Base-by-base conservation (phyloP, 2,888 invertebrate species). In the Chymomyza amoena region DNA sequence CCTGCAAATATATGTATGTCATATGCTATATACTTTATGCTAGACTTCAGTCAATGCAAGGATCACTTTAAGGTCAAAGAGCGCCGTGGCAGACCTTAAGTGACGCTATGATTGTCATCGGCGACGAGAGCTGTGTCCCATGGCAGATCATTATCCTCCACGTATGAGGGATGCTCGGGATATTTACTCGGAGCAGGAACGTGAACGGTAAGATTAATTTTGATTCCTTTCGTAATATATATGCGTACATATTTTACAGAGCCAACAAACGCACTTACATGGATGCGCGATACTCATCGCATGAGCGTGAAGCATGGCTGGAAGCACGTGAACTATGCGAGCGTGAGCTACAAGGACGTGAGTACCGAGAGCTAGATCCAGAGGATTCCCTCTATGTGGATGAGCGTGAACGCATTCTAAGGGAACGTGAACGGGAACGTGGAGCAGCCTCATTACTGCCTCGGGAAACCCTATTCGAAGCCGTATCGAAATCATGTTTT, bases 141-240 rank as follows among this genome's bases (percentile, higher is more conserved):
- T 85, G 5, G 76, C 78, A n/a, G 89, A 89, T 4, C 89, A 90
- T 62, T 92, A 90, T 75, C 73, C 79, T 1, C 81, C 85, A 5
- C 81, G 90, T 0, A 68, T 89, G 45, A 84, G 90, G 0, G 90
- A 90, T 73, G 89, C 89, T 0, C 80, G 90, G 0, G 91, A 90
- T 54, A 60, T 91, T 52, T 92, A 90, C 69, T 77, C 90, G 0
- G 91, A 92, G 61, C 91, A 90, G 52, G 90, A 91, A 59, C 78
- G 90, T 0, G 90, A 90, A 5, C 84, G 90, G 83, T 90, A 75
- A 72, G 28, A 32, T n/a, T n/a, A n/a, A n/a, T n/a, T n/a, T n/a
- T n/a, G n/a, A n/a, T n/a, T n/a, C n/a, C n/a, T 32, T 32, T 32
- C 0, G 1, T 32, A 32, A 32, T 32, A 32, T 7, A n/a, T n/a